Evolutionary conservation across 2,888 invertebrate genomes (phyloP).

Genomic region (Polyploca ridens): DNA sequence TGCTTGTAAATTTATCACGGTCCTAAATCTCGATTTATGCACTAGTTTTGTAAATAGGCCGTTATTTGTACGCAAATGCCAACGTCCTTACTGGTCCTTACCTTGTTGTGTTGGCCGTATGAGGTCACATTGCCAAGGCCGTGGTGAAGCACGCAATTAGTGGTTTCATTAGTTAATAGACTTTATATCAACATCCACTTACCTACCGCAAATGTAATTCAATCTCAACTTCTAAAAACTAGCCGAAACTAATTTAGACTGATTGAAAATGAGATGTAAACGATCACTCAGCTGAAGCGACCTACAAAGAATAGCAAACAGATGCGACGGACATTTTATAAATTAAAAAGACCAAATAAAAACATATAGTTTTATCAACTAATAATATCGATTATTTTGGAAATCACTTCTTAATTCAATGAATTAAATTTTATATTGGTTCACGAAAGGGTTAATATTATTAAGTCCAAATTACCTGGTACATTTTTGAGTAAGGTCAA

Average conservation of each 20-base stretch:
- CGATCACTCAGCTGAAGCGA: constrained; percentile 1
- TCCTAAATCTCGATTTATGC: constrained; percentile 17
- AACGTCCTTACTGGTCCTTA: constrained; percentile 61
- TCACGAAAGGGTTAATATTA: no score
- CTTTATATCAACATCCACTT: constrained; percentile 49
- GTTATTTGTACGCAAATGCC: constrained; percentile 44
- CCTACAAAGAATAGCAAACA: neutral
- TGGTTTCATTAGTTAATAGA: constrained; percentile 55
- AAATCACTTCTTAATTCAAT: no score
- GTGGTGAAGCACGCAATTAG: constrained; percentile 61
- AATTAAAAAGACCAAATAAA: no score
- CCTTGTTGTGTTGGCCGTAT: constrained; percentile 40
- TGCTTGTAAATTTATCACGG: neutral
- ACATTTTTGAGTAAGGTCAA: no score
- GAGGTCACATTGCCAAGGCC: constrained; percentile 64
- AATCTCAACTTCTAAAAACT: neutral
- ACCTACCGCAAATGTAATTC: constrained; percentile 22
- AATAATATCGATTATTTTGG: no score
- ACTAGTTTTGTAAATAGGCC: constrained; percentile 30
- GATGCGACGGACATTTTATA: neutral
- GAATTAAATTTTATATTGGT: no score
- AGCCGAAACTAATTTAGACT: neutral
- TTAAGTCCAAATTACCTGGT: no score
- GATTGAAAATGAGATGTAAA: constrained; percentile 9
- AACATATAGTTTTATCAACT: no score